Evolutionary conservation across 2,113 vertebrate species (phyloP).

Genomic region (Garra rufa): DNA sequence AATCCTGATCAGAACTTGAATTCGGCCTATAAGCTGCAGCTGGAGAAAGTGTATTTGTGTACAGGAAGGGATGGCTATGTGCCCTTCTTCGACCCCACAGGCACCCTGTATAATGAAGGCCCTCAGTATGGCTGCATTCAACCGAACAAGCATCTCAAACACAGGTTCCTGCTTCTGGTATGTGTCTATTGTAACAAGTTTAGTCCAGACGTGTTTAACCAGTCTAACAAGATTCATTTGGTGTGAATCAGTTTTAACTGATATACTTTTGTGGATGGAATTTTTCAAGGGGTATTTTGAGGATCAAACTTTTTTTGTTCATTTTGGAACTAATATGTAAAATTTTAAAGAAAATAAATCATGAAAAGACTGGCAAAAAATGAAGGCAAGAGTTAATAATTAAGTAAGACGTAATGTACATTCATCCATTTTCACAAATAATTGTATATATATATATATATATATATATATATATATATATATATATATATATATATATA

Average conservation of each 20-base stretch:
- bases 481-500: too few species aligned
- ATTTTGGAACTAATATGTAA: neutral
- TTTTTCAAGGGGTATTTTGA: neutral
- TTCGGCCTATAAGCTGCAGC: conserved; percentile 89
- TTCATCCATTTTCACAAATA: neutral
- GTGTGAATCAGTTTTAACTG: neutral
- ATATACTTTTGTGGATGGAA: neutral
- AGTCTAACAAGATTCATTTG: neutral
- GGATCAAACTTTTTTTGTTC: neutral
- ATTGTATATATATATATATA: too few species aligned
- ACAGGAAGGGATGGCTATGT: conserved; percentile 93
- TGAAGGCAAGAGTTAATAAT: neutral
- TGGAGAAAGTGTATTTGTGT: conserved; percentile 98
- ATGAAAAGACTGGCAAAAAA: neutral
- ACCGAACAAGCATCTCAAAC: conserved; percentile 93
- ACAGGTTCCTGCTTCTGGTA: conserved; percentile 95
- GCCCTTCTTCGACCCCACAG: conserved; percentile 95
- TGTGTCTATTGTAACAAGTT: conserved; percentile 33
- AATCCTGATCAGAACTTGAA: conserved; percentile 96
- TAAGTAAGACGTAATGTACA: neutral
- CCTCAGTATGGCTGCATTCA: conserved; percentile 98
- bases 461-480: too few species aligned
- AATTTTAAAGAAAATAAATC: neutral
- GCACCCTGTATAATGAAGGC: conserved; percentile 94
- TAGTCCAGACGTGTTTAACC: conserved; percentile 15